phyloP scores from a whole-genome alignment of 2,113 vertebrate genomes.

The Setophaga kirtlandii region DNA sequence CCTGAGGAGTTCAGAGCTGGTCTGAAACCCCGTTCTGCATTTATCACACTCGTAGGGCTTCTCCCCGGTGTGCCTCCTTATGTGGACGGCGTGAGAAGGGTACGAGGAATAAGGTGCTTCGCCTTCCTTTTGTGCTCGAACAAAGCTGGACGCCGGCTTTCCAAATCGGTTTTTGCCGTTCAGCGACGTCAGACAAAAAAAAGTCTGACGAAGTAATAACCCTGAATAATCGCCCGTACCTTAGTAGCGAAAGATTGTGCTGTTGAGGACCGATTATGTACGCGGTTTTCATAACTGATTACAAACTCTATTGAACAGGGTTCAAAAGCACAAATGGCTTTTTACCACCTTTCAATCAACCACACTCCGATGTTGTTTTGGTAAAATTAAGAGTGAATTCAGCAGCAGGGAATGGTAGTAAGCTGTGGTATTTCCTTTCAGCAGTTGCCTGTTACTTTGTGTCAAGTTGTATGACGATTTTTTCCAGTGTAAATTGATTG shows the following conservation, averaged over 20 bases:
- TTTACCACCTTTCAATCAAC: background rate
- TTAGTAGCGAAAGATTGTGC: background rate
- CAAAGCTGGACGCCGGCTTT: background rate
- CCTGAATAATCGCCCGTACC: background rate
- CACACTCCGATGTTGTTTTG: background rate
- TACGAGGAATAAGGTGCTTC: background rate
- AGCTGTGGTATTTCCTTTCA: background rate
- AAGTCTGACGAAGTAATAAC: background rate
- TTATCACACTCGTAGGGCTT: too few relatives aligned
- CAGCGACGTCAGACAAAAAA: background rate
- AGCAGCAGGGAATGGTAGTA: background rate
- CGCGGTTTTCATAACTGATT: background rate
- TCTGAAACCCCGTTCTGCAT: too few relatives aligned
- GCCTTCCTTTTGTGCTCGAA: background rate
- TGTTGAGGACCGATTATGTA: background rate
- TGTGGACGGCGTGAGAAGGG: background rate
- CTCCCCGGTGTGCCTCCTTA: too few relatives aligned
- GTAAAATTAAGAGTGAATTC: background rate
- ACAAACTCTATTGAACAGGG: background rate
- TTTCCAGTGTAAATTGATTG: background rate
- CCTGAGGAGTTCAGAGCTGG: too few relatives aligned
- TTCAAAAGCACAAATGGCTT: background rate
- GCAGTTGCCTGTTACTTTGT: background rate
- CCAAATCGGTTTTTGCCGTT: accelerated
- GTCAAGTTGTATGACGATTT: background rate